Conservation (phyloP, 1,140 invertebrate genomes). For the Paramacrobiotus metropolitanus region DNA sequence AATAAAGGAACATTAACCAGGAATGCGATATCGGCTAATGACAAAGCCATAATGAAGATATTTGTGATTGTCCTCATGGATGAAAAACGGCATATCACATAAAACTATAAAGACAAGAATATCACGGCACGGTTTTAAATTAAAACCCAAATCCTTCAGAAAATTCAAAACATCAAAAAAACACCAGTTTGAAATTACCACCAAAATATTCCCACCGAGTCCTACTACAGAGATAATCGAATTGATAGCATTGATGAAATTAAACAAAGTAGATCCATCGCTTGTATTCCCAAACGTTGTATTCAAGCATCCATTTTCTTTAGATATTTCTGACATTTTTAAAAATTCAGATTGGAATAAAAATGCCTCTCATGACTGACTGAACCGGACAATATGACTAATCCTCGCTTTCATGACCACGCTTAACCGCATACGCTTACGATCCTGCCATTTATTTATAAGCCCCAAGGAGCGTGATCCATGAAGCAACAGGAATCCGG, state of each 20-base stretch:
- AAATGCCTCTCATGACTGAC: too few species aligned
- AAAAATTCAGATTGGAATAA: too few species aligned
- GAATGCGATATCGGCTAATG: conserved; percentile 80
- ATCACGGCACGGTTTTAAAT: neutral
- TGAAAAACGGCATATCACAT: conserved; percentile 71
- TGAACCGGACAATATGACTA: too few species aligned
- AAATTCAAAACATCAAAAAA: neutral
- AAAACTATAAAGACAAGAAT: conserved; percentile 27
- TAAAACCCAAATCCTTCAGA: neutral
- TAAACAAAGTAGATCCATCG: neutral
- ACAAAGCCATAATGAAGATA: conserved; percentile 83
- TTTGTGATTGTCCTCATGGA: conserved; percentile 96
- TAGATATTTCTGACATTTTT: too few species aligned
- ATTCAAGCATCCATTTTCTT: too few species aligned
- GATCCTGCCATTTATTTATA: too few species aligned
- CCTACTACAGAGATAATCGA: conserved; percentile 59
- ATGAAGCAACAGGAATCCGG: too few species aligned
- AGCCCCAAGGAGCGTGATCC: too few species aligned
- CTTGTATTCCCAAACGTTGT: too few species aligned
- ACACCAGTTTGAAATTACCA: conserved; percentile 20
- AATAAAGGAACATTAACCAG: conserved; percentile 76
- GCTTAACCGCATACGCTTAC: too few species aligned
- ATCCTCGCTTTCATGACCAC: too few species aligned
- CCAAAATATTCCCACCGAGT: conserved; percentile 66
- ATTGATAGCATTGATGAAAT: conserved; percentile 17